Conservation (phyloP, 2,888 invertebrate genomes). For the Exephanes ischioxanthus region DNA sequence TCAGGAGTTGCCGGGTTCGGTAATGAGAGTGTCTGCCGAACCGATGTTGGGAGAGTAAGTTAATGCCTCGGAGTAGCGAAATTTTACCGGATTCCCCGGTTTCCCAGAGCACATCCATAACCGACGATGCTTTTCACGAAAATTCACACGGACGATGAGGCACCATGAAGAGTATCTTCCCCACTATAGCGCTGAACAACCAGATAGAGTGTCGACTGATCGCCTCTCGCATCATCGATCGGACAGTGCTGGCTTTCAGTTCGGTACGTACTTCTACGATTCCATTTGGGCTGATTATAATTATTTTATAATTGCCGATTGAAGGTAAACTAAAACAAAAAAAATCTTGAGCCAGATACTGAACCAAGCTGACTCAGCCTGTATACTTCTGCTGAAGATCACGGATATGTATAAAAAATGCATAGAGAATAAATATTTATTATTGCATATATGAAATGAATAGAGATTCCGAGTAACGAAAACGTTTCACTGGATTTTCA, state of each 20-base stretch:
- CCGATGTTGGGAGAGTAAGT: not conserved
- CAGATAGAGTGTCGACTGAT: conserved; percentile 70
- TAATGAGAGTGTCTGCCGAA: conserved; percentile 45
- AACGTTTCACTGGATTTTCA: not conserved
- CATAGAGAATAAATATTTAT: not conserved
- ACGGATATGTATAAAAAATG: too few species aligned
- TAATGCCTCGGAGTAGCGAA: not conserved
- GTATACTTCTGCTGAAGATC: too few species aligned
- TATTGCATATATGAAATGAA: not conserved
- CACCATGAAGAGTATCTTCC: conserved; percentile 55
- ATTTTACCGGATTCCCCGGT: not conserved
- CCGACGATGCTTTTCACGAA: conserved; percentile 71
- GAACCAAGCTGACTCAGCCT: too few species aligned
- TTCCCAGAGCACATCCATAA: conserved; percentile 67
- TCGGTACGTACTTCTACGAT: conserved; percentile 23
- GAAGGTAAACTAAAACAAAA: conserved; percentile 3
- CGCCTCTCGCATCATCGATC: conserved; percentile 66
- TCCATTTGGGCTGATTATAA: not conserved
- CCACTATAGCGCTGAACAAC: conserved; percentile 65
- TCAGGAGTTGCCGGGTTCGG: conserved; percentile 74
- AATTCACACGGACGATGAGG: conserved; percentile 66
- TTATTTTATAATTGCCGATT: not conserved
- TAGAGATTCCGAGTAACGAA: not conserved
- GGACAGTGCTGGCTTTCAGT: conserved; percentile 71
- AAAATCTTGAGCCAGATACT: not conserved